Base-by-base conservation (phyloP, 1,140 invertebrate genomes). In the Leptinotarsa texana region DNA sequence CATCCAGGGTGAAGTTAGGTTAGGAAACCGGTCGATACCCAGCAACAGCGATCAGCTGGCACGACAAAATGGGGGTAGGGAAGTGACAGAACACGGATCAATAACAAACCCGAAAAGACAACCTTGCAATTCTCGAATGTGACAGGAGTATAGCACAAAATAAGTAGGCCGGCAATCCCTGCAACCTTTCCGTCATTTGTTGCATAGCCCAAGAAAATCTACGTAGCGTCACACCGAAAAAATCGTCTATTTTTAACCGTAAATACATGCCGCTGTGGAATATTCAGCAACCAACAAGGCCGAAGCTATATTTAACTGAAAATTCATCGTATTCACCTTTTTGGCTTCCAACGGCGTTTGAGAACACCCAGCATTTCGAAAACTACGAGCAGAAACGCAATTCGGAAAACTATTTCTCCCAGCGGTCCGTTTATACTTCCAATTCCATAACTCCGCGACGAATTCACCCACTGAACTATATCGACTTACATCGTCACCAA, bases 341-440 rank as follows among this genome's bases (percentile, higher is more conserved):
- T 83, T 48, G 82, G 82, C 78, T 82, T 83, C 82, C 81, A 83
- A 79, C 82, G 81, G 67, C 82, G 80, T 72, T 83, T 83, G n/a
- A 83, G 75, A 63, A 83, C 82, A 62, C 81, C 82, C 74, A 83
- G 75, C 82, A 83, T 83, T 73, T 79, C 75, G 72, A 65, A 65
- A 75, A 78, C 61, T 75, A 69, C 76, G 63, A 70, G 68, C 57
- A 57, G 68, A 73, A 74, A 74, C 72, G 69, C 72, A 63, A 77
- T 62, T 67, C 63, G 75, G 76, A 74, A 78, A 78, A 76, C 67
- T 76, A 76, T 76, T 78, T 76, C 78, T 80, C 82, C 80, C 81
- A 73, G 57, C 63, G 63, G 73, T 70, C 66, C 21, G 63, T 65
- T 65, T 65, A 65, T 57, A 57, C n/a, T 65, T 65, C 13, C 17